Percentiles rank a stretch among this genome's conserved stretches.
These are phyloP conservation scores for Enteromius viviparus DNA, from an alignment of 2,797 vertebrate species.

Conservation along the genomic window DNA sequence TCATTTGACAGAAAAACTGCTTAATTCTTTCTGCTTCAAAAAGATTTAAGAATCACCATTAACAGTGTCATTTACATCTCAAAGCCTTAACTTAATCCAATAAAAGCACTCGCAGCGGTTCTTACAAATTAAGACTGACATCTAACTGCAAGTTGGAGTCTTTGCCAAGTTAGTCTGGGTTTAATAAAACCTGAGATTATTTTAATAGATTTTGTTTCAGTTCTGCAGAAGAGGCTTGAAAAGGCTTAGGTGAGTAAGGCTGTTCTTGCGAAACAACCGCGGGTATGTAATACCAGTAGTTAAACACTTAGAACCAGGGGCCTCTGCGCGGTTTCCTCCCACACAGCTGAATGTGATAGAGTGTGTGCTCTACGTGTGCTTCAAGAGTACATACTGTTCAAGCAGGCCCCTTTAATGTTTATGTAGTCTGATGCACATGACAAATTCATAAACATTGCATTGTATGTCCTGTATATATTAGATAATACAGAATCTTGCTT, in stretches of 20 bases:
- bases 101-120: background rate
- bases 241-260: constrained; percentile 29
- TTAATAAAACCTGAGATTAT: constrained; percentile 39
- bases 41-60: background rate
- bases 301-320: constrained; percentile 44
- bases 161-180: constrained; percentile 23
- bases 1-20: background rate
- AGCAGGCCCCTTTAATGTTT: constrained; percentile 27
- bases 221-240: constrained; percentile 23
- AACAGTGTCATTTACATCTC: constrained; percentile 7
- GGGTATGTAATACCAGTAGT: constrained; percentile 39
- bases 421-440: background rate
- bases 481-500: background rate
- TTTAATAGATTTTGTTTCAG: constrained; percentile 34
- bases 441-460: background rate
- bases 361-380: constrained; percentile 26
- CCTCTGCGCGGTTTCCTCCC: constrained; percentile 36
- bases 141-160: background rate
- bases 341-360: constrained; percentile 43
- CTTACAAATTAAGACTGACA: constrained; percentile 32
- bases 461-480: background rate
- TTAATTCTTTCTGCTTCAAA: background rate
- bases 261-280: constrained; percentile 32
- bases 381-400: constrained; percentile 30
- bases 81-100: constrained; percentile 8